Percentiles rank a stretch among this genome's conserved stretches.
Evolutionary conservation across 2,888 invertebrate genomes (phyloP).

Genomic region (Steromphala cineraria): DNA sequence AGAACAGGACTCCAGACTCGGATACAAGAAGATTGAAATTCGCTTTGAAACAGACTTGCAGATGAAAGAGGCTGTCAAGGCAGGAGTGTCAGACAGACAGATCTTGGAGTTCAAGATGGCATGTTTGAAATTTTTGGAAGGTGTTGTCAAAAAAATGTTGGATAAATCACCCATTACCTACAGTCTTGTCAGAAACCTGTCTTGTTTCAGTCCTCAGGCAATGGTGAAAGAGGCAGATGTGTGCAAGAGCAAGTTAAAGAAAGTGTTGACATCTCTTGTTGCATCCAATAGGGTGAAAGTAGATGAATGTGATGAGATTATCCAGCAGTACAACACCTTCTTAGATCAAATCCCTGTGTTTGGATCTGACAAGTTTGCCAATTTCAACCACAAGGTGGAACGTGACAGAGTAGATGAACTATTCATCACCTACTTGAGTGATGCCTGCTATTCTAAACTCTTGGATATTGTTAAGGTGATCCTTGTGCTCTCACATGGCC

Average conservation of each 20-base stretch:
- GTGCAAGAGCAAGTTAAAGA: no score
- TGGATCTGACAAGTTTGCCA: no score
- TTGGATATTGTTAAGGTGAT: no score
- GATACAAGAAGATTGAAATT: conserved; percentile 28
- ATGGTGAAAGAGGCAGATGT: background rate
- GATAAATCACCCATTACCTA: conserved; percentile 27
- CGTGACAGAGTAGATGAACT: no score
- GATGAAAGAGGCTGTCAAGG: conserved; percentile 24
- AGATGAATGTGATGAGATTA: no score
- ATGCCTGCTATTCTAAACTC: no score
- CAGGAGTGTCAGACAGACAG: conserved; percentile 19
- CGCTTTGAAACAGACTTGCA: conserved; percentile 23
- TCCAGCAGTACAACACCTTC: no score
- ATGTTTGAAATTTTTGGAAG: conserved; percentile 20
- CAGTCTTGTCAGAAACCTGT: conserved; percentile 25
- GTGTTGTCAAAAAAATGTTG: conserved; percentile 5
- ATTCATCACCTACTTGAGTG: no score
- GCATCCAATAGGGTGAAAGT: no score
- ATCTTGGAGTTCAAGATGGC: conserved; percentile 28
- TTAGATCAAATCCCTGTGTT: no score
- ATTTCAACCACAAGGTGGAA: no score
- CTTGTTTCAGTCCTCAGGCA: conserved; percentile 25
- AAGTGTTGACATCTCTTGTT: no score
- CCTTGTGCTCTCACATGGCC: conserved; percentile 50
- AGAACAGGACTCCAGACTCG: background rate